These are phyloP conservation scores for Brachylomia viminalis DNA, from an alignment of 2,888 invertebrate genomes.

Conservation along the genomic window DNA sequence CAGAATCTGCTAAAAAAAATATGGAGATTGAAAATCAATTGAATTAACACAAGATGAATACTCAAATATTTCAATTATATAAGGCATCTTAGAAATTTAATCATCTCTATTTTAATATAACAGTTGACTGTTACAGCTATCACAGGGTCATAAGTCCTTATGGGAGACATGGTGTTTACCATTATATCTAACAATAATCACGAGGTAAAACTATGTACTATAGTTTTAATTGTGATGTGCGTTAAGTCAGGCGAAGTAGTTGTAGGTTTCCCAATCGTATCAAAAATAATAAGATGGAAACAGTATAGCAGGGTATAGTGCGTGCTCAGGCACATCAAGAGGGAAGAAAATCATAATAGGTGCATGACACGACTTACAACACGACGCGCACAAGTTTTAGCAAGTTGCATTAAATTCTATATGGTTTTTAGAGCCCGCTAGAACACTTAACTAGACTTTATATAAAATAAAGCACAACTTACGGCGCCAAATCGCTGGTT, in stretches of 20 bases:
- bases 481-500: slow-evolving; percentile 8
- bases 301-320: background rate
- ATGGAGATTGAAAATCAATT: background rate
- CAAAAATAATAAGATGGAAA: slow-evolving; percentile 11
- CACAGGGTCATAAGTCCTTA: slow-evolving; percentile 60
- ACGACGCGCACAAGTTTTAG: background rate
- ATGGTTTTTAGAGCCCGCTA: background rate
- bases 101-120: slow-evolving; percentile 46
- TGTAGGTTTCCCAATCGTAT: slow-evolving; percentile 17
- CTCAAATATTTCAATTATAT: slow-evolving; percentile 40
- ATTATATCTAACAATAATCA: slow-evolving; percentile 60
- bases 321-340: slow-evolving; percentile 5
- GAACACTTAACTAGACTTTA: background rate
- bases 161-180: slow-evolving; percentile 48
- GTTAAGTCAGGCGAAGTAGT: slow-evolving; percentile 31
- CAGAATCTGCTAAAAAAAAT: slow-evolving; percentile 6
- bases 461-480: slow-evolving; percentile 32
- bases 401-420: slow-evolving; percentile 30
- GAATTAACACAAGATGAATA: slow-evolving; percentile 22
- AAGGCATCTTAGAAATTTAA: slow-evolving; percentile 56
- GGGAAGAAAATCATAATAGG: background rate
- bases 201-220: slow-evolving; percentile 61
- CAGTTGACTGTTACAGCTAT: slow-evolving; percentile 61
- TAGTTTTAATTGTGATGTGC: slow-evolving; percentile 54
- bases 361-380: slow-evolving; percentile 35